Conservation (phyloP, 2,797 vertebrate genomes). For the Sebastes cheni region DNA sequence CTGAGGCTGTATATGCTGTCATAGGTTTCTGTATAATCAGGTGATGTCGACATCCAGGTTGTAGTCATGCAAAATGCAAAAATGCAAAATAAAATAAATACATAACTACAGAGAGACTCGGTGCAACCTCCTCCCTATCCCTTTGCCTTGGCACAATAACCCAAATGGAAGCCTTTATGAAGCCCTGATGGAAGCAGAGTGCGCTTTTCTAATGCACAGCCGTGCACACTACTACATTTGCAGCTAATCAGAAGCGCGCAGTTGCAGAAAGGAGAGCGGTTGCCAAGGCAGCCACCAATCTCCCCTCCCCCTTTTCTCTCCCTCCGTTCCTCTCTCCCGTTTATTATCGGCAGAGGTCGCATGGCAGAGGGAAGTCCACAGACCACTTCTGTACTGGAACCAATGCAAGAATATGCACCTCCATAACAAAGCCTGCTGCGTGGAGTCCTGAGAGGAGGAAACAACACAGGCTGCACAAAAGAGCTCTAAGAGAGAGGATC, state of each 20-base stretch:
- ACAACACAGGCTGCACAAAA: constrained; percentile 42
- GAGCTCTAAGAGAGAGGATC: constrained; percentile 46
- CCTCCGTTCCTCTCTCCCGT: constrained; percentile 80
- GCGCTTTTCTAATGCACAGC: constrained; percentile 71
- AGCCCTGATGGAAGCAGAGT: constrained; percentile 72
- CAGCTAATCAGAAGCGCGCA: constrained; percentile 83
- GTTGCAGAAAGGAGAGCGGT: constrained; percentile 82
- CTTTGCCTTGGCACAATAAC: constrained; percentile 70
- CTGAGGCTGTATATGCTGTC: background rate
- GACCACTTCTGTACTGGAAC: constrained; percentile 80
- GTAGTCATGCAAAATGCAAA: background rate
- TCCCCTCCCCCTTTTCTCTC: constrained; percentile 80
- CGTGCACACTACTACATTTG: constrained; percentile 78
- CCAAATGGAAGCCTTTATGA: constrained; percentile 74
- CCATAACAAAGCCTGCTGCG: constrained; percentile 79
- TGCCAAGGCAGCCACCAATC: constrained; percentile 84
- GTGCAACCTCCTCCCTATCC: constrained; percentile 50
- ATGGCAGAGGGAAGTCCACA: constrained; percentile 81
- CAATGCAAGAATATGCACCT: constrained; percentile 81
- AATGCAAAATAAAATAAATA: constrained; percentile 14
- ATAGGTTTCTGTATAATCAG: constrained; percentile 12
- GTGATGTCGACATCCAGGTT: constrained; percentile 8
- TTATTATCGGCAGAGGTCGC: constrained; percentile 89
- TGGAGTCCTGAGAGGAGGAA: constrained; percentile 68
- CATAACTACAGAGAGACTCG: constrained; percentile 29